Conservation (phyloP, 92 coral and sea anemone species). For the Paragorgia papillata region DNA sequence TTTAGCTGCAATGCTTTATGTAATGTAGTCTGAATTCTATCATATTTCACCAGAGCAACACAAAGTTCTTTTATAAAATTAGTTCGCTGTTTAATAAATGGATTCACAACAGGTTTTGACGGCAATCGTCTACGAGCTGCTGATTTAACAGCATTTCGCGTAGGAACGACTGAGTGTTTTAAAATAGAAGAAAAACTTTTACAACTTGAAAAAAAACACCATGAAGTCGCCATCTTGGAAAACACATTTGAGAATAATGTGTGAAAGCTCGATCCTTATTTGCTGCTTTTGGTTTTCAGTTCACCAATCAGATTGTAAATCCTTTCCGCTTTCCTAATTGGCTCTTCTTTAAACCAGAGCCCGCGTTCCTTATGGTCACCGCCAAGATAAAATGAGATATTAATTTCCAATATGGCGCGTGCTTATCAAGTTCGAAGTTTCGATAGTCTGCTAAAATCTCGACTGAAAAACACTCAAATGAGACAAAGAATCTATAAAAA, state of each 20-base stretch:
- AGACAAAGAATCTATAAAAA: slow-evolving; percentile 83
- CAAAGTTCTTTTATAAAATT: slow-evolving; percentile 83
- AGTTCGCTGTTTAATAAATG: slow-evolving; percentile 86
- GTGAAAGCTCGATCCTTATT: no score
- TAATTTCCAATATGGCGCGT: slow-evolving; percentile 80
- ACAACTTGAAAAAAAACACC: slow-evolving; percentile 12
- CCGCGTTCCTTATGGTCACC: no score
- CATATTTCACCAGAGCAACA: slow-evolving; percentile 83
- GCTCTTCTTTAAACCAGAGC: neutral
- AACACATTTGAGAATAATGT: neutral
- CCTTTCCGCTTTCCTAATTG: neutral
- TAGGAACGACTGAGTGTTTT: neutral
- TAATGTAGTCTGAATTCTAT: slow-evolving; percentile 90
- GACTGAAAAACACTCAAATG: slow-evolving; percentile 80
- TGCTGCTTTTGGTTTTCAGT: neutral
- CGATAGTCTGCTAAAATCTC: slow-evolving; percentile 84
- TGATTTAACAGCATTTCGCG: slow-evolving; percentile 62
- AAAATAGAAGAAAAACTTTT: slow-evolving; percentile 2
- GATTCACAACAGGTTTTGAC: slow-evolving; percentile 71
- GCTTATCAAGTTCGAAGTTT: slow-evolving; percentile 85
- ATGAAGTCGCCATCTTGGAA: slow-evolving; percentile 27
- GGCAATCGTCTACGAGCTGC: slow-evolving; percentile 85
- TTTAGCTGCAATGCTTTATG: slow-evolving; percentile 88
- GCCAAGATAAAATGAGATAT: no score
- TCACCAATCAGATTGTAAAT: neutral